Conservation (phyloP, 2,888 invertebrate genomes). For the Lasioglossum calceatum region DNA sequence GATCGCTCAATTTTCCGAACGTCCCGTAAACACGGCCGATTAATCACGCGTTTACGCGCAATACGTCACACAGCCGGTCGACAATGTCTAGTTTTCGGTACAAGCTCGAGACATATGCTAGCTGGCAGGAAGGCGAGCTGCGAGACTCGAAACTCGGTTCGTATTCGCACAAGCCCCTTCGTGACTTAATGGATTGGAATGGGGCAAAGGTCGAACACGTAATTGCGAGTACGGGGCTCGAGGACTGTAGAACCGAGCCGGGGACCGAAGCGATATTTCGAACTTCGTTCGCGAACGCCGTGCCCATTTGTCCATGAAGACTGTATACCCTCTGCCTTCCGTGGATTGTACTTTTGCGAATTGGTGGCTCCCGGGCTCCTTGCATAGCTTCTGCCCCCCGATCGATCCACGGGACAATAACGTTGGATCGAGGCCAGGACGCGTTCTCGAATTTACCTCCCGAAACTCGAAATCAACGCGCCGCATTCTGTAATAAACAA, state of each 20-base stretch:
- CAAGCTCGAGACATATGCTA: conserved; percentile 67
- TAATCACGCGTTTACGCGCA: conserved; percentile 58
- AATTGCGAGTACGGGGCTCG: conserved; percentile 69
- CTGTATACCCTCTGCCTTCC: conserved; percentile 58
- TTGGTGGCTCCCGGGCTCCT: conserved; percentile 59
- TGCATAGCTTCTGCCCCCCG: conserved; percentile 39
- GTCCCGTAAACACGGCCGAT: conserved; percentile 42
- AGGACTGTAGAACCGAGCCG: conserved; percentile 37
- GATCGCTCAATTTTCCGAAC: conserved; percentile 27
- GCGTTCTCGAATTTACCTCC: conserved; percentile 29
- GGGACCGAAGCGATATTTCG: conserved; percentile 66
- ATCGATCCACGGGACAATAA: conserved; percentile 64
- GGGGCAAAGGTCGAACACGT: conserved; percentile 73
- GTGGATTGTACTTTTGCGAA: conserved; percentile 67
- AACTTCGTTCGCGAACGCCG: conserved; percentile 65
- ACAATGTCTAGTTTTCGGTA: conserved; percentile 53
- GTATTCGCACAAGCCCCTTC: conserved; percentile 61
- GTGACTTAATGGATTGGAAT: conserved; percentile 72
- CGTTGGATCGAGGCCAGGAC: conserved; percentile 49
- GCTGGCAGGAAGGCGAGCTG: conserved; percentile 43
- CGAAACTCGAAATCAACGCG: conserved; percentile 15
- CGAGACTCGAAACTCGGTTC: conserved; percentile 43
- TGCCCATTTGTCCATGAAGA: conserved; percentile 70
- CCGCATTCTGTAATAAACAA: conserved; percentile 6
- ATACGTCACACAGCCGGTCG: conserved; percentile 44